These are phyloP conservation scores for Diaprepes abbreviatus DNA, from an alignment of 2,888 invertebrate species.

Conservation along the genomic window DNA sequence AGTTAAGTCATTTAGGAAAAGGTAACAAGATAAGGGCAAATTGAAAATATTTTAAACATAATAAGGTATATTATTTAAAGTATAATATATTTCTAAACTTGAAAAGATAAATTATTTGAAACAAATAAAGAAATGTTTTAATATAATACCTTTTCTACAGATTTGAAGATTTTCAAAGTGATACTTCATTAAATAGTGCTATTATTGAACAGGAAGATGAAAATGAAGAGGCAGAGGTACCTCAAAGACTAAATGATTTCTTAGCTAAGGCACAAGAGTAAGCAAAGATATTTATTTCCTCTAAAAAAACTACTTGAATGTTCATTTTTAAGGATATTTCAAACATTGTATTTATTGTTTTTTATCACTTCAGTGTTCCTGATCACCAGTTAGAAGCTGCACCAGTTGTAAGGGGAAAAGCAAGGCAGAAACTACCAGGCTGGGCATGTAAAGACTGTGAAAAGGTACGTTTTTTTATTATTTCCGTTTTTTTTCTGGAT, in stretches of 20 bases:
- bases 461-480: constrained; percentile 50
- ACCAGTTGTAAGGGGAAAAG: constrained; percentile 57
- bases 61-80: too few species aligned
- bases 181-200: constrained; percentile 1
- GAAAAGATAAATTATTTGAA: too few species aligned
- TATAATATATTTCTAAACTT: too few species aligned
- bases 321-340: too few species aligned
- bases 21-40: too few species aligned
- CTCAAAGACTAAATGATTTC: constrained; percentile 47
- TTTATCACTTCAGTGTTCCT: constrained; percentile 8
- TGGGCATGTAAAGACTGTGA: constrained; percentile 59
- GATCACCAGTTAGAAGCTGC: constrained; percentile 32
- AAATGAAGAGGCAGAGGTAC: background rate
- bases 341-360: background rate
- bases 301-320: too few species aligned
- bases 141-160: background rate
- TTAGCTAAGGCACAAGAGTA: constrained; percentile 47
- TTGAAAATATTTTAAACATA: too few species aligned
- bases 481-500: too few species aligned
- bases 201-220: constrained; percentile 1
- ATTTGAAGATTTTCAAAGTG: background rate
- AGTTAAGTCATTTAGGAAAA: too few species aligned
- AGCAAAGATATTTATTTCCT: constrained; percentile 8
- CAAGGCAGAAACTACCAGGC: constrained; percentile 55
- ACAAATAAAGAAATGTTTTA: too few species aligned